phyloP scores from a whole-genome alignment of 2,888 invertebrate genomes.

The Gibbula magus region DNA sequence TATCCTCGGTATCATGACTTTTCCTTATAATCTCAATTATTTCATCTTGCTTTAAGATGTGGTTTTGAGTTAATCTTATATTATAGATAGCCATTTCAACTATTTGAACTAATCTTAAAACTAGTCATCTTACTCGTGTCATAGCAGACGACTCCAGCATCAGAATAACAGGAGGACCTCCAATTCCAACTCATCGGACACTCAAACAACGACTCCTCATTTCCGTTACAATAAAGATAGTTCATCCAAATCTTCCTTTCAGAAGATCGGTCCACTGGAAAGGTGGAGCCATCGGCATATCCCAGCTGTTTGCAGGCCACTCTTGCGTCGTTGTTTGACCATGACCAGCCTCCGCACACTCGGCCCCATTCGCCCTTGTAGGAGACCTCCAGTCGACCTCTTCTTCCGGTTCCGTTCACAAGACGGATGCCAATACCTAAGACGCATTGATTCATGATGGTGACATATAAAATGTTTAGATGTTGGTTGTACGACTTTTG shows the following conservation, averaged over 20 bases:
- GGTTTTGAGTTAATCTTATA: too few species aligned
- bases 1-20: too few species aligned
- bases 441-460: too few species aligned
- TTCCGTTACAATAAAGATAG: neutral
- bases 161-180: neutral
- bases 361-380: conserved; percentile 56
- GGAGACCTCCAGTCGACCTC: conserved; percentile 50
- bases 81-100: too few species aligned
- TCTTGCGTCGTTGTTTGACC: conserved; percentile 51
- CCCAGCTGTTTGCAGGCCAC: conserved; percentile 56
- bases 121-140: conserved; percentile 8
- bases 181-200: conserved; percentile 9
- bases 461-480: too few species aligned
- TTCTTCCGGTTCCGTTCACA: too few species aligned
- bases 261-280: conserved; percentile 28
- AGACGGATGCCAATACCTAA: too few species aligned
- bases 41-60: too few species aligned
- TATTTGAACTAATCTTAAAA: too few species aligned
- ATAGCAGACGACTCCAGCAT: conserved; percentile 15
- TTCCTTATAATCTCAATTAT: too few species aligned
- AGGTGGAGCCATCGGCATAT: conserved; percentile 47
- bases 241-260: conserved; percentile 82
- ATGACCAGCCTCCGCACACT: conserved; percentile 48
- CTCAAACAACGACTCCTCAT: conserved; percentile 5
- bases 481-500: too few species aligned